Evolutionary conservation across 2,113 vertebrate genomes (phyloP).

Genomic region (Leuciscus idus): DNA sequence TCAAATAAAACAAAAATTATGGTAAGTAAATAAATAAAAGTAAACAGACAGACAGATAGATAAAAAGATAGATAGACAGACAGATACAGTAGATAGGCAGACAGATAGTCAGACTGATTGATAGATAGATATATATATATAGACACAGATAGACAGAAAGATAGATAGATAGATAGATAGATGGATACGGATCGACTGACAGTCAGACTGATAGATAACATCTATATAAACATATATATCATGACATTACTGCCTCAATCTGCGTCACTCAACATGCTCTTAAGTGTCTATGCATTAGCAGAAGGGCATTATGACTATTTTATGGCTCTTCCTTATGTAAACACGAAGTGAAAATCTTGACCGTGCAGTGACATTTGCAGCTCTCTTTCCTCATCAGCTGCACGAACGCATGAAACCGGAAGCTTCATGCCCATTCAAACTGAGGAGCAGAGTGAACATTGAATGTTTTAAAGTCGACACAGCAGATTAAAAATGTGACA

Average conservation of each 20-base stretch:
- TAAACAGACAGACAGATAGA: not conserved
- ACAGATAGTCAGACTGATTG: no score
- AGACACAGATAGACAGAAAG: no score
- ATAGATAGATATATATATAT: no score
- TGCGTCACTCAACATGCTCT: not conserved
- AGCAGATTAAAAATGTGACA: not conserved
- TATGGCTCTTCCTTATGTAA: conserved; percentile 20
- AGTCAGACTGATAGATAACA: no score
- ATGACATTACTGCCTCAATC: not conserved
- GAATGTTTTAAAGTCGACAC: not conserved
- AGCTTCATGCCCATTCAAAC: not conserved
- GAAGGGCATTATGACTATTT: conserved; percentile 45
- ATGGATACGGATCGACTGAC: no score
- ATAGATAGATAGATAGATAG: no score
- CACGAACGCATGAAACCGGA: not conserved
- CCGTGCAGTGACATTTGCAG: not conserved
- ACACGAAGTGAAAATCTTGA: not conserved
- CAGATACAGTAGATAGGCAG: no score
- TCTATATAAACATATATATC: not conserved
- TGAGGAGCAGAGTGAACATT: not conserved
- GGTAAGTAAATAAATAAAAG: not conserved
- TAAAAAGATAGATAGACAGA: no score
- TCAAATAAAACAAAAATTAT: not conserved
- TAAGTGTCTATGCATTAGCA: conserved; percentile 34
- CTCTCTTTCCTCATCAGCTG: not conserved